phyloP scores from a whole-genome alignment of 2,113 vertebrate species.

The Cyanoderma ruficeps region DNA sequence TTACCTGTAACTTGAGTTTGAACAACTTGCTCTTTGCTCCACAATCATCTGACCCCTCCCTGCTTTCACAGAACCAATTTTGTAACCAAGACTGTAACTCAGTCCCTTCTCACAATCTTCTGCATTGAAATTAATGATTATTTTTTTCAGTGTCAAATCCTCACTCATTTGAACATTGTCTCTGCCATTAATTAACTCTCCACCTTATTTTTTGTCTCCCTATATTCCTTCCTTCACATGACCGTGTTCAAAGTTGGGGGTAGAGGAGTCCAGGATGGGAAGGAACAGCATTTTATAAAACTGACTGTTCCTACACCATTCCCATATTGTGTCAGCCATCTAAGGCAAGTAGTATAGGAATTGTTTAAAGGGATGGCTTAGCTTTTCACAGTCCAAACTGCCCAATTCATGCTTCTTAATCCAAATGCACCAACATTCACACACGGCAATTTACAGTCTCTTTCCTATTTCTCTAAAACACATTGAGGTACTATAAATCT shows the following conservation, averaged over 20 bases:
- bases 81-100: neutral
- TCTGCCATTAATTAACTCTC: neutral
- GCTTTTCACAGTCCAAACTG: neutral
- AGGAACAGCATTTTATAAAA: neutral
- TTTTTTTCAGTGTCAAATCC: neutral
- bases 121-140: neutral
- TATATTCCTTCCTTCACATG: neutral
- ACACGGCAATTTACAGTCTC: neutral
- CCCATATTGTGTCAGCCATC: neutral
- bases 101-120: neutral
- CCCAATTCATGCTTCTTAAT: neutral
- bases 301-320: neutral
- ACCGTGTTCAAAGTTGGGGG: accelerated
- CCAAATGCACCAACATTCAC: neutral
- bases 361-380: neutral
- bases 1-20: neutral
- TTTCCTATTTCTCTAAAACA: neutral
- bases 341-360: neutral
- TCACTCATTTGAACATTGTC: neutral
- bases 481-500: neutral
- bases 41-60: neutral
- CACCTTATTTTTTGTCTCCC: neutral
- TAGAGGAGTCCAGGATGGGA: neutral
- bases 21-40: neutral
- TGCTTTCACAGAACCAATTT: neutral